Evolutionary conservation across 2,888 invertebrate species (phyloP).

Genomic region (Lithosia quadra): DNA sequence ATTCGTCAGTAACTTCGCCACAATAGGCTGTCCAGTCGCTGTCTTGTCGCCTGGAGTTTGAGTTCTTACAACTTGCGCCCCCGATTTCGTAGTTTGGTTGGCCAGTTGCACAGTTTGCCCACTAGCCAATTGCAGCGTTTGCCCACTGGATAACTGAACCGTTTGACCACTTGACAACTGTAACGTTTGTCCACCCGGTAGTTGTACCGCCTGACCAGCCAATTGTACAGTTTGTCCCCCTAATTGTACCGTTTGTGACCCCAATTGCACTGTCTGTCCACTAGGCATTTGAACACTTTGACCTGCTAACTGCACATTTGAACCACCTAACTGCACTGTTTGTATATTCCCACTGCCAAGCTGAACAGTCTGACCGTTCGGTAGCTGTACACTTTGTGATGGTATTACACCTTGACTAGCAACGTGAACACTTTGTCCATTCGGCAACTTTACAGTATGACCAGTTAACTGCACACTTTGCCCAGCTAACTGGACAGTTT

Average conservation of each 20-base stretch:
- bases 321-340: slow-evolving; percentile 56
- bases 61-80: slow-evolving; percentile 74
- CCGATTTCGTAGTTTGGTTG: slow-evolving; percentile 69
- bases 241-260: slow-evolving; percentile 54
- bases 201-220: slow-evolving; percentile 75
- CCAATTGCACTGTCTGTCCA: slow-evolving; percentile 59
- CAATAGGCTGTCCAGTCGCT: slow-evolving; percentile 84
- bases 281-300: slow-evolving; percentile 65
- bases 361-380: slow-evolving; percentile 75
- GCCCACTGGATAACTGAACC: slow-evolving; percentile 72
- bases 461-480: slow-evolving; percentile 78
- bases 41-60: slow-evolving; percentile 72
- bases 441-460: slow-evolving; percentile 82
- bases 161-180: slow-evolving; percentile 75
- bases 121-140: slow-evolving; percentile 72
- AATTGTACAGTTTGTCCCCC: slow-evolving; percentile 64
- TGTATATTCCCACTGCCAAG: slow-evolving; percentile 66
- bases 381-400: slow-evolving; percentile 70
- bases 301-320: slow-evolving; percentile 58
- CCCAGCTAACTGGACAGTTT: slow-evolving; percentile 76
- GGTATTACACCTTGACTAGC: slow-evolving; percentile 72
- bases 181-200: slow-evolving; percentile 82
- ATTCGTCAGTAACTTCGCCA: slow-evolving; percentile 91
- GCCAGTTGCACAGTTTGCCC: slow-evolving; percentile 76
- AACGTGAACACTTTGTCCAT: slow-evolving; percentile 76